Conservation (phyloP, 1,140 invertebrate species). For the Polypedilum vanderplanki region DNA sequence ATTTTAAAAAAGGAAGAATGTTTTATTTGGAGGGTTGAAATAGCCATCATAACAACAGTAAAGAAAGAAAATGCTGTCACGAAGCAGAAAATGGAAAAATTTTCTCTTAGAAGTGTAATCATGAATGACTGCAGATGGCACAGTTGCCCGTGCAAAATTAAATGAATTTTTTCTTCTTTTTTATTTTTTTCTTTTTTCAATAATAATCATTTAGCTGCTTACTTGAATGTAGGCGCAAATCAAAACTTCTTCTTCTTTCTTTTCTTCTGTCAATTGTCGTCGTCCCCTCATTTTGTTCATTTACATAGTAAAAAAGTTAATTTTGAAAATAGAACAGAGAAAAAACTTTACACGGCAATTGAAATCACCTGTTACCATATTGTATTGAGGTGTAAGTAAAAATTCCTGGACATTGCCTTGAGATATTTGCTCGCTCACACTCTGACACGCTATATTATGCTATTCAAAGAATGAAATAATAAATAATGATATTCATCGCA, state of each 20-base stretch:
- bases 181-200: neutral
- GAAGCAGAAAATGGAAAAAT: neutral
- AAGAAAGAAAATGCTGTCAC: neutral
- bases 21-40: slow-evolving; percentile 12
- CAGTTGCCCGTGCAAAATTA: slow-evolving; percentile 17
- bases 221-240: neutral
- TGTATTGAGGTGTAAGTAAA: neutral
- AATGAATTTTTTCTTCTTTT: slow-evolving; percentile 20
- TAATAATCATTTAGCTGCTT: too few species aligned
- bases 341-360: slow-evolving; percentile 26
- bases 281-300: neutral
- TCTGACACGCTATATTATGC: neutral
- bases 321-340: slow-evolving; percentile 8
- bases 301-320: neutral
- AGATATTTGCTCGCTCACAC: neutral
- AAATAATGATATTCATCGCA: slow-evolving; percentile 3
- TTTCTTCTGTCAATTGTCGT: neutral
- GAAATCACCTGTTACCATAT: slow-evolving; percentile 12
- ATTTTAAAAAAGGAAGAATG: neutral
- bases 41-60: neutral
- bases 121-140: slow-evolving; percentile 22
- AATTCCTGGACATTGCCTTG: slow-evolving; percentile 4
- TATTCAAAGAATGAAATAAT: neutral
- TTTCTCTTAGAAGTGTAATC: slow-evolving; percentile 12
- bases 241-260: neutral